These are phyloP conservation scores for Albula glossodonta DNA, from an alignment of 2,113 vertebrate genomes.

Conservation along the genomic window DNA sequence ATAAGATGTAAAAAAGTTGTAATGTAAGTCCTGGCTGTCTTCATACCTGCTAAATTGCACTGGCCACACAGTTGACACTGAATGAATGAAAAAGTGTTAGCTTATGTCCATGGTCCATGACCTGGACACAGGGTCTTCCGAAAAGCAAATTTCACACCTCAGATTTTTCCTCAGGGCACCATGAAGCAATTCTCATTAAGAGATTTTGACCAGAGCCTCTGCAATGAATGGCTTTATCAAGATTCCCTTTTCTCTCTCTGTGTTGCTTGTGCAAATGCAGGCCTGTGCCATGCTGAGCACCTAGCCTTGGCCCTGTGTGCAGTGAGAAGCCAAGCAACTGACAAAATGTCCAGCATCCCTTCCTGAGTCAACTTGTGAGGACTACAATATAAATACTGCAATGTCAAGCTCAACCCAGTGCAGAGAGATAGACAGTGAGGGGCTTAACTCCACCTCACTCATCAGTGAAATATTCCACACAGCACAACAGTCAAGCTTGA, in stretches of 20 bases:
- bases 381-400: constrained; percentile 90
- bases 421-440: constrained; percentile 98
- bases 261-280: too few species aligned
- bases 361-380: constrained; percentile 73
- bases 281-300: too few species aligned
- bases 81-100: constrained; percentile 87
- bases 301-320: constrained; percentile 46
- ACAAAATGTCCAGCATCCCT: constrained; percentile 90
- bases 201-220: constrained; percentile 70
- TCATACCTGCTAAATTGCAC: constrained; percentile 77
- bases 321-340: constrained; percentile 59
- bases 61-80: constrained; percentile 85
- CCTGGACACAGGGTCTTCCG: constrained; percentile 61
- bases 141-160: constrained; percentile 68
- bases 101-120: constrained; percentile 85
- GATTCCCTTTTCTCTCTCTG: constrained; percentile 56
- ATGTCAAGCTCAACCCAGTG: constrained; percentile 88
- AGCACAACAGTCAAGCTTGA: constrained; percentile 86
- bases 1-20: too few species aligned
- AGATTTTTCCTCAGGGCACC: constrained; percentile 69
- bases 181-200: constrained; percentile 54
- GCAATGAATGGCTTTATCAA: constrained; percentile 76
- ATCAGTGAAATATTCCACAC: constrained; percentile 89
- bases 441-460: constrained; percentile 95
- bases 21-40: constrained; percentile 59